These are phyloP conservation scores for Salvelinus namaycush DNA, from an alignment of 2,113 vertebrate species.

Conservation along the genomic window DNA sequence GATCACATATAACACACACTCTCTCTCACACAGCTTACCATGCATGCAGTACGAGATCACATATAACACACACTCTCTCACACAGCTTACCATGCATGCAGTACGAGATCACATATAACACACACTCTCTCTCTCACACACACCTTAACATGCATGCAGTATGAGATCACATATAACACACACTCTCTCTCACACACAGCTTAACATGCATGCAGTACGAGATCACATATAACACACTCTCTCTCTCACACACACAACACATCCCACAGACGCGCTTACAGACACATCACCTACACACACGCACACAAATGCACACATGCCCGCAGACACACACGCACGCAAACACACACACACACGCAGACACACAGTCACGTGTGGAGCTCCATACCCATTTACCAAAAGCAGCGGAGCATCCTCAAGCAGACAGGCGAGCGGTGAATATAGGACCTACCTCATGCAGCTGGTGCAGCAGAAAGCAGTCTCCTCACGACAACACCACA, in stretches of 20 bases:
- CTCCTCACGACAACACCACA: slow-evolving; percentile 44
- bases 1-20: too few relatives aligned
- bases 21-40: neutral
- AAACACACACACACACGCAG: neutral
- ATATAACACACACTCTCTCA: too few relatives aligned
- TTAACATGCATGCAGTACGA: neutral
- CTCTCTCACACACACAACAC: neutral
- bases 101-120: too few relatives aligned
- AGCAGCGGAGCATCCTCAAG: neutral
- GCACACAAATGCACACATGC: slow-evolving; percentile 1
- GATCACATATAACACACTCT: neutral
- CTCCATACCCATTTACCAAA: neutral
- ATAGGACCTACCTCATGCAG: slow-evolving; percentile 59
- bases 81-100: neutral
- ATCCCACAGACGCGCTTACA: neutral
- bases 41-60: too few relatives aligned
- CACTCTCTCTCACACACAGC: too few relatives aligned
- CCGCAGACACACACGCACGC: neutral
- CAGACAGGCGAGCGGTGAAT: slow-evolving; percentile 6
- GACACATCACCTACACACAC: slow-evolving; percentile 10
- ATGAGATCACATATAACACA: too few relatives aligned
- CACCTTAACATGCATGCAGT: neutral
- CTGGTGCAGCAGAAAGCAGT: slow-evolving; percentile 43
- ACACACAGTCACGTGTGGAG: neutral
- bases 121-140: too few relatives aligned